These are phyloP conservation scores for Eumerus sabulonum DNA, from an alignment of 2,888 invertebrate species.

Conservation along the genomic window DNA sequence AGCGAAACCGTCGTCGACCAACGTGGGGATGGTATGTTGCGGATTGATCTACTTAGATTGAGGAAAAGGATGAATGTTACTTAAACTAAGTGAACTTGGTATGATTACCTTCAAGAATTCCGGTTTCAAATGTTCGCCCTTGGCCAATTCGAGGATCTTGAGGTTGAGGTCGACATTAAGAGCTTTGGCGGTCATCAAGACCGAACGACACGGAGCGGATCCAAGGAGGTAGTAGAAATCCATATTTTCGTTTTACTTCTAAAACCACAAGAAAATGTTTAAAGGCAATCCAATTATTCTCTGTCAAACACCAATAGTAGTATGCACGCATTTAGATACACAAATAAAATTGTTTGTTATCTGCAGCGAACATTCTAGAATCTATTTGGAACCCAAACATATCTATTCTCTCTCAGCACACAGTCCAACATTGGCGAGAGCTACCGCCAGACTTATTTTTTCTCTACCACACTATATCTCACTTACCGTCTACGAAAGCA, in stretches of 20 bases:
- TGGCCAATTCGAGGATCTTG: slow-evolving; percentile 82
- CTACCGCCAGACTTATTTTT: too few relatives aligned
- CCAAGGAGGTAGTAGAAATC: slow-evolving; percentile 84
- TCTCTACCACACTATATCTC: too few relatives aligned
- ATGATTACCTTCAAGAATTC: slow-evolving; percentile 83
- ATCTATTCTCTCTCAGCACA: too few relatives aligned
- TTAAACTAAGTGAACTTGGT: not conserved
- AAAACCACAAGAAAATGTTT: too few relatives aligned
- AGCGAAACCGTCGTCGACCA: slow-evolving; percentile 89
- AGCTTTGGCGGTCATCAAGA: slow-evolving; percentile 83
- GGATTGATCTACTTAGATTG: slow-evolving; percentile 84
- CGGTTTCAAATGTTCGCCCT: slow-evolving; percentile 84
- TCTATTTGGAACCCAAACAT: too few relatives aligned
- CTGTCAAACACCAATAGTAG: too few relatives aligned
- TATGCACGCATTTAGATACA: too few relatives aligned
- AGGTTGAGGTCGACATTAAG: slow-evolving; percentile 84
- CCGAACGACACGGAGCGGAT: slow-evolving; percentile 84
- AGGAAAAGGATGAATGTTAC: not conserved
- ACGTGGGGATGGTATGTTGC: slow-evolving; percentile 90
- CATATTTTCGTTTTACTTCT: slow-evolving; percentile 73
- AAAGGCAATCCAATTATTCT: too few relatives aligned
- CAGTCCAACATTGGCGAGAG: too few relatives aligned
- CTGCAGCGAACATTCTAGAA: too few relatives aligned
- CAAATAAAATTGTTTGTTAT: too few relatives aligned
- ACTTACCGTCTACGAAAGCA: too few relatives aligned